Evolutionary conservation across 2,888 invertebrate genomes (phyloP), one percentile per base, ranked within the genome.

Genomic region (Morpho helenor): DNA sequence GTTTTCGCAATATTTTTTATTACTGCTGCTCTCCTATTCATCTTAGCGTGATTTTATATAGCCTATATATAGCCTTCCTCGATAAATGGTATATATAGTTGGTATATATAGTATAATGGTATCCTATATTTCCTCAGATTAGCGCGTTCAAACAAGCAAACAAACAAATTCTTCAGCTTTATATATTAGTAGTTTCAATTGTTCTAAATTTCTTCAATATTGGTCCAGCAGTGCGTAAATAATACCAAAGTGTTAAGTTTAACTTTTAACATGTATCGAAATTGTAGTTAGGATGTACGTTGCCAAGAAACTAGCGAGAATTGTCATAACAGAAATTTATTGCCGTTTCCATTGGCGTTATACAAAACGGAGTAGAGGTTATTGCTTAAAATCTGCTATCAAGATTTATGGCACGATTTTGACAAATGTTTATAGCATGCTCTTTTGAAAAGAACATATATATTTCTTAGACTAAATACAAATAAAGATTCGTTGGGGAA

Each of bases 241-340:
- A 50, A n/a, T 31, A 49, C 42, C 7, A 53, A 40, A 41, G 47
- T 53, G 40, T 46, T 5, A 7, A 48, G 42, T 42, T 48, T 23
- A 47, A 54, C 48, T 48, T 41, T 48, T 47, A 48, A 48, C 54
- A 54, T 42, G 54, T 23, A 54, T 39, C 48, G 54, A 31, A 31
- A 52, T 52, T 53, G 48, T 52, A 57, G 56, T 49, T 42, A 49
- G 47, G 58, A 55, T 48, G 41, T 23, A 45, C 46, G 60, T 50
- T 60, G 64, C 66, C 66, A 66, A 64, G 61, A 58, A 59, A 59
- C 56, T 62, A 46, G 57, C 50, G 60, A 57, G 59, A 60, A 57
- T 62, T 63, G 64, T 64, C 59, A 64, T 56, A 60, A 54, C 53
- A 55, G 45, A 60, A 61, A 60, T 63, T 64, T 61, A 64, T 62